Conservation (phyloP, 2,888 invertebrate species). For the Nymphalis urticae region DNA sequence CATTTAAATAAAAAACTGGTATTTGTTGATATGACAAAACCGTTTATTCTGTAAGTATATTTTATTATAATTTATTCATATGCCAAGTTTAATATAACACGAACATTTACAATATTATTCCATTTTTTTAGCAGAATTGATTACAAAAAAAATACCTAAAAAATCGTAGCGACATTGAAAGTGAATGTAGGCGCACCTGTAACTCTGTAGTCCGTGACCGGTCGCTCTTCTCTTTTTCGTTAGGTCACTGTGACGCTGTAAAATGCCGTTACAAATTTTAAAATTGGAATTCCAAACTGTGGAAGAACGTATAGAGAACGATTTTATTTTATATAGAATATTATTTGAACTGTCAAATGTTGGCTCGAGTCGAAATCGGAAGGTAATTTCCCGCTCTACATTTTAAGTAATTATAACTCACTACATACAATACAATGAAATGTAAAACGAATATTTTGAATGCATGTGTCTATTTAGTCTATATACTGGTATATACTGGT, state of each 20-base stretch:
- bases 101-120: background rate
- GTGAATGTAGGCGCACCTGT: constrained; percentile 76
- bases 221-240: constrained; percentile 59
- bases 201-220: constrained; percentile 68
- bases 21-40: background rate
- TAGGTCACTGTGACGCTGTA: constrained; percentile 67
- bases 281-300: constrained; percentile 42
- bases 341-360: constrained; percentile 10
- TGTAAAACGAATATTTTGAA: too few relatives aligned
- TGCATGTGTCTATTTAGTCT: too few relatives aligned
- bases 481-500: too few relatives aligned
- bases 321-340: background rate
- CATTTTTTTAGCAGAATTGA: background rate
- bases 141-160: constrained; percentile 44
- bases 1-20: constrained; percentile 21
- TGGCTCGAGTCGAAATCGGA: too few relatives aligned
- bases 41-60: background rate
- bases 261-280: constrained; percentile 62
- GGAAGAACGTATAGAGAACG: constrained; percentile 21
- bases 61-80: background rate
- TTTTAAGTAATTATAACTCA: too few relatives aligned
- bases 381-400: too few relatives aligned
- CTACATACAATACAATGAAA: too few relatives aligned
- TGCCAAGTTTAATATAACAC: background rate
- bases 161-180: constrained; percentile 67